These are phyloP conservation scores for Flexamia atlantica DNA, from an alignment of 2,888 invertebrate genomes.

Conservation along the genomic window DNA sequence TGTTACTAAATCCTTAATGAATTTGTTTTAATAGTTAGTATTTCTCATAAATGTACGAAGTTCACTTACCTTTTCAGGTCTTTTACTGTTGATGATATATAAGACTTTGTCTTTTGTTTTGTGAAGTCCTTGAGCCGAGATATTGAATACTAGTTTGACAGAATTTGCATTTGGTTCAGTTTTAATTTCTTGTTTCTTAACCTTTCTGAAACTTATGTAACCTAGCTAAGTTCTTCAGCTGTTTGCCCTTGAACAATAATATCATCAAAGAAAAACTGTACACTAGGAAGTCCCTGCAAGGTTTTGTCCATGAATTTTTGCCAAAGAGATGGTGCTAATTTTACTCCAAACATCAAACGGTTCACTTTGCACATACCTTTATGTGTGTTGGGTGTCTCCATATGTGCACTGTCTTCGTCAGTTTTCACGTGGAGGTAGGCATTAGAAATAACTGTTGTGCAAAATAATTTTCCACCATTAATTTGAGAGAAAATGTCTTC, in stretches of 20 bases:
- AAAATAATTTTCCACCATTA: slow-evolving; percentile 53
- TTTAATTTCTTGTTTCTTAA: slow-evolving; percentile 9
- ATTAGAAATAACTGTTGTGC: slow-evolving; percentile 61
- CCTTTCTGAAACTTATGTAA: slow-evolving; percentile 31
- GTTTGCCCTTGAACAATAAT: slow-evolving; percentile 38
- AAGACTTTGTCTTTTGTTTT: no score
- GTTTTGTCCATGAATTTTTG: slow-evolving; percentile 72
- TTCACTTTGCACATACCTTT: slow-evolving; percentile 71
- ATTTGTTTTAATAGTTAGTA: no score
- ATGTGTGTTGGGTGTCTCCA: slow-evolving; percentile 66
- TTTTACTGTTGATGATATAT: no score
- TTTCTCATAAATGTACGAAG: no score
- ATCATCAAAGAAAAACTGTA: slow-evolving; percentile 57
- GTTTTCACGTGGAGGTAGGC: no score
- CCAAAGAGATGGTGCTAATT: slow-evolving; percentile 70
- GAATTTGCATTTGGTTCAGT: slow-evolving; percentile 58
- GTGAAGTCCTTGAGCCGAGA: no score
- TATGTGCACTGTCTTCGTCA: slow-evolving; percentile 53
- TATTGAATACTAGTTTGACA: slow-evolving; percentile 59
- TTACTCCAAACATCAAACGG: slow-evolving; percentile 71
- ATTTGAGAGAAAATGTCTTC: slow-evolving; percentile 59
- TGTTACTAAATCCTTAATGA: no score
- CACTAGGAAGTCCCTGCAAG: slow-evolving; percentile 64
- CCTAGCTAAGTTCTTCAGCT: slow-evolving; percentile 23
- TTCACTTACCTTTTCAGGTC: no score